Evolutionary conservation across 2,113 vertebrate species (phyloP).

Genomic region (Pseudopodoces humilis): DNA sequence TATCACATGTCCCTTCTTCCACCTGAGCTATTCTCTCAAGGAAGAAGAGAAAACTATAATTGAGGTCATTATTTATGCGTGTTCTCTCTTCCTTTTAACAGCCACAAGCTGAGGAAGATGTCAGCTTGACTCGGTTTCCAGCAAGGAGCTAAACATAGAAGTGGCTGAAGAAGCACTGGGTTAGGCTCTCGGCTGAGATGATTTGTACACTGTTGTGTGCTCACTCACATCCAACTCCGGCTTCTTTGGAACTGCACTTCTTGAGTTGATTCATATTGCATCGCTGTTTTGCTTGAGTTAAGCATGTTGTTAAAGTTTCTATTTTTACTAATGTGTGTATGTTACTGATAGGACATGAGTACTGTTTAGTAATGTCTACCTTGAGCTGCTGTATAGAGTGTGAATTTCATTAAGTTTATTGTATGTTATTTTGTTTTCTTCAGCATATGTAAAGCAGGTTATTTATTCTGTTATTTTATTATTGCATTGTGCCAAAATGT

Average conservation of each 20-base stretch:
- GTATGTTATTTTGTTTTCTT: background rate
- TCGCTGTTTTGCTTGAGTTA: conserved; percentile 62
- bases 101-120: conserved; percentile 51
- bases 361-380: background rate
- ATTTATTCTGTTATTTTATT: conserved; percentile 56
- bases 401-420: background rate
- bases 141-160: background rate
- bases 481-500: background rate
- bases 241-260: conserved; percentile 44
- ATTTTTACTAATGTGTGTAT: background rate
- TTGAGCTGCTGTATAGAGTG: background rate
- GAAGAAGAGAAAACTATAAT: background rate
- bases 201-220: background rate
- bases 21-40: background rate
- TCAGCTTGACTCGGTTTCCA: background rate
- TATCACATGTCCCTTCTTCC: background rate
- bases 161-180: background rate
- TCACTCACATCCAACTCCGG: background rate
- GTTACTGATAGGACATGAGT: background rate
- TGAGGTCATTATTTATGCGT: background rate
- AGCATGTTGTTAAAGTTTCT: conserved; percentile 47
- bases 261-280: conserved; percentile 75
- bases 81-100: background rate
- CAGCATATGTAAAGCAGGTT: background rate
- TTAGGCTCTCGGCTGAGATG: background rate